Evolutionary conservation across 2,888 invertebrate genomes (phyloP), one percentile per base, ranked within the genome.

Genomic region (Amorpha juglandis): DNA sequence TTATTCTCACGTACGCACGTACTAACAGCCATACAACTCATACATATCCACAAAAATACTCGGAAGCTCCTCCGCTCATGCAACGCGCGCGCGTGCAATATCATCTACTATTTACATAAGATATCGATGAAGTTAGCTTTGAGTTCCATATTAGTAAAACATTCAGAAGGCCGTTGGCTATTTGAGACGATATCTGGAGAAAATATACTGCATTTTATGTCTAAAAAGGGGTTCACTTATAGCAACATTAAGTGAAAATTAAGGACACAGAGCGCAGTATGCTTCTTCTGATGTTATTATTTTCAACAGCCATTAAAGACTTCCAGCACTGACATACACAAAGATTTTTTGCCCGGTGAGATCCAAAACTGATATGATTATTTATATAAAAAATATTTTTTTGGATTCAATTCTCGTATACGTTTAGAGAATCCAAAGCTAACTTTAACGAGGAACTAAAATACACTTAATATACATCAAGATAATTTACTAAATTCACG

Each of bases 1-100:
- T 58, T 58, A 58, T 58, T 58, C 19, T 58, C 58, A 58, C 58
- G 42, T 42, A 58, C 58, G 38, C 55, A 42, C 55, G 19, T 58
- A 16, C 16, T 58, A 58, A 42, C 58, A 58, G 38, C 58, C 58
- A 58, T 58, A 58, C 58, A 55, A 55, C 38, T 51, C 48, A 50
- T 50, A 50, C 50, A 58, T 58, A 6, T 38, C 58, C 58, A 58
- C 58, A 58, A 58, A 58, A 58, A 58, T 58, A 58, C 58, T 58
- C 58, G 12, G 16, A n/a, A 11, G 38, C 12, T 12, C 42, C 2
- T 42, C 42, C 55, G 55, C 55, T 35, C 16, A 35, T 35, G 35
- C 55, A 55, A 55, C 55, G 35, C 55, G 55, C 55, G 16, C n/a
- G 35, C 38, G 16, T 35, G 8, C 42, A 58, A 12, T 38, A 38